These are phyloP conservation scores for Callaeas wilsoni DNA, from an alignment of 2,113 vertebrate genomes.

Conservation along the genomic window DNA sequence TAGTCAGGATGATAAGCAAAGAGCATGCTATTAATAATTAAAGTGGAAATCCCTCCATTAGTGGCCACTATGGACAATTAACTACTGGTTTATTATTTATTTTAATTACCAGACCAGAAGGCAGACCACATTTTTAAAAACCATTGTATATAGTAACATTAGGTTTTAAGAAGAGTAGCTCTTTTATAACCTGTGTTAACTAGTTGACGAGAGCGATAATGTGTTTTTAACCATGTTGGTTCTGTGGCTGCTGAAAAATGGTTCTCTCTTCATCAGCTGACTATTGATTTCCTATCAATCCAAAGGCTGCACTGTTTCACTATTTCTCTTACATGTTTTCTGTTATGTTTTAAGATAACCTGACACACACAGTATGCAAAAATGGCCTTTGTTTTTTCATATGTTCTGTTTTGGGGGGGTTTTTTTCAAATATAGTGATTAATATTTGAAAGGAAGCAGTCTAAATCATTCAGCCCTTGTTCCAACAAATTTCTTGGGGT, in stretches of 20 bases:
- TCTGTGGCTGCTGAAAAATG: neutral
- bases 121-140: neutral
- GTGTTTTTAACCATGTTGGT: neutral
- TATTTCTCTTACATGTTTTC: neutral
- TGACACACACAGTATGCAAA: neutral
- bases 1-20: neutral
- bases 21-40: neutral
- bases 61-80: neutral
- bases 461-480: neutral
- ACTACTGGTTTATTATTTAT: neutral
- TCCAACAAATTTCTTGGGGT: neutral
- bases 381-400: accelerated
- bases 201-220: neutral
- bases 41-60: neutral
- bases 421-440: neutral
- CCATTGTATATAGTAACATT: neutral
- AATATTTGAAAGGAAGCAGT: neutral
- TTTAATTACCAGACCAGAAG: conserved; percentile 8
- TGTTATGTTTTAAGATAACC: neutral
- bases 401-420: neutral
- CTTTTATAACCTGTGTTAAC: neutral
- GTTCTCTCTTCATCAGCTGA: neutral
- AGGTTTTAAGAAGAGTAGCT: neutral
- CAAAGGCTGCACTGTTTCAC: neutral
- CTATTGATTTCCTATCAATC: neutral